Evolutionary conservation across 2,888 invertebrate species (phyloP).

Genomic region (Cyaniris semiargus): DNA sequence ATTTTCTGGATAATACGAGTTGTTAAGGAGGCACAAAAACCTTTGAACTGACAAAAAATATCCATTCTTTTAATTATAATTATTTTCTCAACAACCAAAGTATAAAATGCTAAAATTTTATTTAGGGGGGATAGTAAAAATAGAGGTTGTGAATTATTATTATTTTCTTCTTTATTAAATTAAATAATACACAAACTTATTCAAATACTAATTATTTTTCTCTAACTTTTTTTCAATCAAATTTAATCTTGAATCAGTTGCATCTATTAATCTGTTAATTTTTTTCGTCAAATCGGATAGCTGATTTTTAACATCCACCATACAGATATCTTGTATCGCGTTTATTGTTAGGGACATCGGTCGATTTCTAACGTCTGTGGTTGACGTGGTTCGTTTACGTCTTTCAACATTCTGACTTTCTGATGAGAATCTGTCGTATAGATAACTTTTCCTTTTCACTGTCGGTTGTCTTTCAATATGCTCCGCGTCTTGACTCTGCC

Average conservation of each 20-base stretch:
- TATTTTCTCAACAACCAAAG: too few relatives aligned
- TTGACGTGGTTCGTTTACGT: constrained; percentile 61
- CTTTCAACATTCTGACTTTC: constrained; percentile 71
- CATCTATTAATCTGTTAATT: constrained; percentile 64
- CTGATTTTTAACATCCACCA: constrained; percentile 73
- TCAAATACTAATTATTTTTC: constrained; percentile 43
- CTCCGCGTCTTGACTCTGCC: constrained; percentile 57
- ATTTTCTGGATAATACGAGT: too few relatives aligned
- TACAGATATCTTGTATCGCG: constrained; percentile 74
- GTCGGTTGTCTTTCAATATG: constrained; percentile 53
- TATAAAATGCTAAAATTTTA: too few relatives aligned
- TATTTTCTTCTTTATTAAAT: neutral
- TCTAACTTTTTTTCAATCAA: constrained; percentile 60
- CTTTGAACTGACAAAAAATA: too few relatives aligned
- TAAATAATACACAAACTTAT: neutral
- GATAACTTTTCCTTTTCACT: constrained; percentile 71
- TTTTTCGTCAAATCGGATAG: constrained; percentile 65
- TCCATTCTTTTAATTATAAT: too few relatives aligned
- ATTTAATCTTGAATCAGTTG: constrained; percentile 56
- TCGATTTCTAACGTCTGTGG: constrained; percentile 56
- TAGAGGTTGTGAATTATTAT: neutral
- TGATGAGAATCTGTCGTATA: constrained; percentile 67
- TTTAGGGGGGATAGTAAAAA: neutral
- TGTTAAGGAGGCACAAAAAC: too few relatives aligned
- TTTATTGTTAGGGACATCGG: constrained; percentile 65